Evolutionary conservation across 1,140 invertebrate genomes (phyloP).

Genomic region (Mercenaria mercenaria): DNA sequence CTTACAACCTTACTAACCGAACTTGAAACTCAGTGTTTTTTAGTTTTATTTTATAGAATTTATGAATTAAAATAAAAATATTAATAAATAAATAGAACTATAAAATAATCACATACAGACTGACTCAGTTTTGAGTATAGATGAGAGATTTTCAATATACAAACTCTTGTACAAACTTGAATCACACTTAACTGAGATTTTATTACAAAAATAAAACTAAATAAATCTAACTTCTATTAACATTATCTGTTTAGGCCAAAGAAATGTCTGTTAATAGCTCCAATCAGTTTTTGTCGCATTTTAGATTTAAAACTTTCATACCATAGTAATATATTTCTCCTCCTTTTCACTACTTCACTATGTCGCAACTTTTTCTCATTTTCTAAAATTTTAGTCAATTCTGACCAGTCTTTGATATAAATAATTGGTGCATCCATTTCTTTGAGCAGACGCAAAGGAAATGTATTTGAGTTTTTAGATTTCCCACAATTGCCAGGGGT

Average conservation of each 20-base stretch:
- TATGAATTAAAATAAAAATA: no score
- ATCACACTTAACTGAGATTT: no score
- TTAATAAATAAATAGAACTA: no score
- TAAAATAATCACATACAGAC: no score
- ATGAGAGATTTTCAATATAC: no score
- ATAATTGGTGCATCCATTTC: constrained; percentile 87
- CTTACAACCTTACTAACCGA: no score
- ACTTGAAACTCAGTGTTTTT: no score
- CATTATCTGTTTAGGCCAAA: constrained; percentile 74
- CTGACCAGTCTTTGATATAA: constrained; percentile 87
- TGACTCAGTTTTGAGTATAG: no score
- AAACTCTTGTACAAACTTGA: no score
- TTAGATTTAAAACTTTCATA: constrained; percentile 86
- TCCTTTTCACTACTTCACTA: constrained; percentile 84
- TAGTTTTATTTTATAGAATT: no score
- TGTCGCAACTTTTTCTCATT: constrained; percentile 83
- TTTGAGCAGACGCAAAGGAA: constrained; percentile 87
- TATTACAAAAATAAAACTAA: no score
- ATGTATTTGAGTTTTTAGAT: constrained; percentile 70
- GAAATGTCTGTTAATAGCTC: constrained; percentile 83
- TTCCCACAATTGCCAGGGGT: constrained; percentile 86
- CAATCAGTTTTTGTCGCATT: constrained; percentile 84
- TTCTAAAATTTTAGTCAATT: constrained; percentile 85
- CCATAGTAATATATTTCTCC: constrained; percentile 86
- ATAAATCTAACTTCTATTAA: no score